Conservation (phyloP, 1,140 invertebrate species). For the Lepeophtheirus salmonis region DNA sequence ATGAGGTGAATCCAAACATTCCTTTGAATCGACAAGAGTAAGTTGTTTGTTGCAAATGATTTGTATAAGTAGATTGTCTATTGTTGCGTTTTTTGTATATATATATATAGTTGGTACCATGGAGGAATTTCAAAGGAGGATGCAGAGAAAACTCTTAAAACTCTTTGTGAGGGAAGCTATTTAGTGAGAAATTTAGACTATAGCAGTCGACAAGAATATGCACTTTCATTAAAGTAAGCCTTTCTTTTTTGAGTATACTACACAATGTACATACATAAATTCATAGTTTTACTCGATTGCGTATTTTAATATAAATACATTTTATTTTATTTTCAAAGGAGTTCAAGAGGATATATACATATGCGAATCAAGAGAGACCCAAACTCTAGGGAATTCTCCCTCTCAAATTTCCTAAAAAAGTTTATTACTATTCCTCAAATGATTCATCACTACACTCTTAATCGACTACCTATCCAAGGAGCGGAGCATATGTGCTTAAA, state of each 20-base stretch:
- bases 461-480: constrained; percentile 73
- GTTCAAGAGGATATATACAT: constrained; percentile 81
- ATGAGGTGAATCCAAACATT: constrained; percentile 1
- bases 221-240: not conserved
- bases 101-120: constrained; percentile 3
- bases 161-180: not conserved
- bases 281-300: too few species aligned
- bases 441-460: constrained; percentile 75
- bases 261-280: too few species aligned
- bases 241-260: too few species aligned
- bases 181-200: not conserved
- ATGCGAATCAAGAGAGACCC: constrained; percentile 61
- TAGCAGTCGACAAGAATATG: constrained; percentile 1
- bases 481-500: constrained; percentile 84
- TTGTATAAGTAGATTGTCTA: not conserved
- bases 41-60: not conserved
- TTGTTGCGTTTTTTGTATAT: not conserved
- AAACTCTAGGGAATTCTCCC: constrained; percentile 43
- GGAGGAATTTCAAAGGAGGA: not conserved
- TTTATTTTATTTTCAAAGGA: constrained; percentile 36
- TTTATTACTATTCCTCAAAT: constrained; percentile 76
- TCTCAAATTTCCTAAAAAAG: constrained; percentile 73
- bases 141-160: not conserved
- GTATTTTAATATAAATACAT: not conserved
- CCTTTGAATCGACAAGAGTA: constrained; percentile 8